A percentile compares a stretch with the other conserved stretches of the same genome.
Conservation (phyloP, 2,888 invertebrate genomes). For the Rotaria socialis region DNA sequence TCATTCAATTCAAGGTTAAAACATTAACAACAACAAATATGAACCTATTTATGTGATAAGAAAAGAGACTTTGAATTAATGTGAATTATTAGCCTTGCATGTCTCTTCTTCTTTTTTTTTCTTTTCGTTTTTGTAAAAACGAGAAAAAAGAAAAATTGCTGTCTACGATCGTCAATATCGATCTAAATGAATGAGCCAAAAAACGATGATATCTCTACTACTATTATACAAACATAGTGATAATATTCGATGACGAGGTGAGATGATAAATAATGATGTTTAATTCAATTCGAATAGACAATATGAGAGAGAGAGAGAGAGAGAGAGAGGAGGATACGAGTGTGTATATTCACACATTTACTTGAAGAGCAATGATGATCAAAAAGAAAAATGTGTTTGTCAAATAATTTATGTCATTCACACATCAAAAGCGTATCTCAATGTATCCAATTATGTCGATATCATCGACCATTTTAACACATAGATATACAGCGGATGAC, state of each 20-base stretch:
- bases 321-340: neutral
- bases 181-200: neutral
- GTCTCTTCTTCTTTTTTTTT: neutral
- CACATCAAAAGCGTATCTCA: constrained; percentile 6
- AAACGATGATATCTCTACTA: neutral
- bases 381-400: constrained; percentile 37
- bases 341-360: neutral
- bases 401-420: constrained; percentile 36
- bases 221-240: neutral
- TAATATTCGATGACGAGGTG: neutral
- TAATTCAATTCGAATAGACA: constrained; percentile 23
- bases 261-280: constrained; percentile 15
- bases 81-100: neutral
- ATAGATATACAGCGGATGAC: neutral
- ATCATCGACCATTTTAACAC: constrained; percentile 16
- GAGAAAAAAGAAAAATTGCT: neutral
- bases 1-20: neutral
- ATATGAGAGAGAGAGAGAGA: neutral
- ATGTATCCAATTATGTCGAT: constrained; percentile 22
- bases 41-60: neutral
- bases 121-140: neutral
- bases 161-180: neutral
- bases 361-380: neutral
- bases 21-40: constrained; percentile 1
- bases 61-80: neutral